These are phyloP conservation scores for Telmatherina bonti DNA, from an alignment of 2,797 vertebrate species.

Conservation along the genomic window DNA sequence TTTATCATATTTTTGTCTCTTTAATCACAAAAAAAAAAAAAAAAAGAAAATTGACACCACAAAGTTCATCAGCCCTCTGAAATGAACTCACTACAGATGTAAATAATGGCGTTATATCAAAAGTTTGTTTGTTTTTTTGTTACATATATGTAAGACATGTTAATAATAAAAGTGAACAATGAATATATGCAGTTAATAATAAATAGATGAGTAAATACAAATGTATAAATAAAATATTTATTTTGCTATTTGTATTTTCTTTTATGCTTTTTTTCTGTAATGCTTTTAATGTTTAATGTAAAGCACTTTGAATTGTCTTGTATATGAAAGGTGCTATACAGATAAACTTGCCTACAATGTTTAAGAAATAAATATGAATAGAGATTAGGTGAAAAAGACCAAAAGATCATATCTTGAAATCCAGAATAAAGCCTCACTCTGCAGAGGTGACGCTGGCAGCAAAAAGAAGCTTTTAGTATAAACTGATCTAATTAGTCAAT, in stretches of 20 bases:
- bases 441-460: background rate
- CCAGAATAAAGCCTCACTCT: background rate
- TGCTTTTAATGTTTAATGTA: too few relatives aligned
- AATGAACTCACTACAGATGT: background rate
- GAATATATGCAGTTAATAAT: background rate
- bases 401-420: background rate
- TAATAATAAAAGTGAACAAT: background rate
- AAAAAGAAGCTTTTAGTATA: background rate
- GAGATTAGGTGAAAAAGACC: background rate
- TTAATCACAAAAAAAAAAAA: background rate
- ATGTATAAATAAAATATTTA: too few relatives aligned
- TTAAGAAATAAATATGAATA: background rate
- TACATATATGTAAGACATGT: background rate
- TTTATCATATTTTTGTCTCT: background rate
- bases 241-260: too few relatives aligned
- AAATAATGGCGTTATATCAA: too few relatives aligned
- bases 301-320: too few relatives aligned
- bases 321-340: too few relatives aligned
- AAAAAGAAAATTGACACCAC: background rate
- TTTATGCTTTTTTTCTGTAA: too few relatives aligned
- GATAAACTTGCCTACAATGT: too few relatives aligned
- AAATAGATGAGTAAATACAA: background rate
- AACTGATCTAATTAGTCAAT: slow-evolving; percentile 22
- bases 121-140: background rate
- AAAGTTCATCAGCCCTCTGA: background rate